These are phyloP conservation scores for Poeciliopsis prolifica DNA, from an alignment of 2,113 vertebrate species.

Conservation along the genomic window DNA sequence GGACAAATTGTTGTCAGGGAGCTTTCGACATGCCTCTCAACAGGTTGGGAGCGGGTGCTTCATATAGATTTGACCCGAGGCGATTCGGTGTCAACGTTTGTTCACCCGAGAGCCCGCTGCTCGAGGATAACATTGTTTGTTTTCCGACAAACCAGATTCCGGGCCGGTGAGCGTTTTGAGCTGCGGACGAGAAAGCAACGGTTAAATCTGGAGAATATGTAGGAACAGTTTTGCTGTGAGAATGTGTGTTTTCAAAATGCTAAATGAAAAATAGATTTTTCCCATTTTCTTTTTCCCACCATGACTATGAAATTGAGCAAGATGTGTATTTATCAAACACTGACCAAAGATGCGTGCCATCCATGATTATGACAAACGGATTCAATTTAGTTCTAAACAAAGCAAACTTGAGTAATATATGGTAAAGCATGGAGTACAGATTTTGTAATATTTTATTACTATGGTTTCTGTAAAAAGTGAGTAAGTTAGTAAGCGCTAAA, in stretches of 20 bases:
- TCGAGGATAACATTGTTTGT: constrained; percentile 13
- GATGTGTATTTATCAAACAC: background rate
- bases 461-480: no score
- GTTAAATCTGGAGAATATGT: background rate
- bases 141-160: background rate
- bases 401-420: background rate
- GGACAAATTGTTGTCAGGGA: constrained; percentile 61
- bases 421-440: no score
- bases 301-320: background rate
- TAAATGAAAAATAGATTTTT: background rate
- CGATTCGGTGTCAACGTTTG: constrained; percentile 11
- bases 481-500: no score
- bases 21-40: constrained; percentile 67
- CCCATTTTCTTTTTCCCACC: background rate
- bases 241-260: background rate
- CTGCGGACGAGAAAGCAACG: background rate
- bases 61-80: constrained; percentile 53
- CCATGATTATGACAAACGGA: background rate
- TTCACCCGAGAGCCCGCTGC: constrained; percentile 28
- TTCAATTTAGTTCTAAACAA: background rate
- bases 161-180: background rate
- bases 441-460: no score
- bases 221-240: background rate
- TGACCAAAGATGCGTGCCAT: background rate
- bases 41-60: constrained; percentile 45